phyloP scores from a whole-genome alignment of 30 jellyfish, hydroid and myxozoan genomes.

The Aurelia sp. region DNA sequence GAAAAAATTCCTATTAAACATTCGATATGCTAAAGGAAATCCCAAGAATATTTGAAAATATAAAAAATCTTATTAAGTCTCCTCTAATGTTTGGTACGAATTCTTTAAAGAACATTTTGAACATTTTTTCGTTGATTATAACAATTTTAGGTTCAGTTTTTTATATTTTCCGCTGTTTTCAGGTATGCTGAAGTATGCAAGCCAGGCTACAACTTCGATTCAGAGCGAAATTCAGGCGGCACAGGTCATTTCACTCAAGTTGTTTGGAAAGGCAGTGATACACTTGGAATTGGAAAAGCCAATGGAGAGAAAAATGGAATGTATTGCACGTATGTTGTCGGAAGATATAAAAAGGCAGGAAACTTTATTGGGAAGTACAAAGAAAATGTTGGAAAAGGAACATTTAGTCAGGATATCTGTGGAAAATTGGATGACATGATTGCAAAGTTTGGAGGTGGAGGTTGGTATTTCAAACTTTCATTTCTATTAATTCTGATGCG shows the following conservation, averaged over 20 bases:
- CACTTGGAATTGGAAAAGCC: slow-evolving; percentile 95
- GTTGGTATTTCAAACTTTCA: too few species aligned
- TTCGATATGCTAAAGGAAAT: too few species aligned
- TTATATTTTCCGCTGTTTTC: background rate
- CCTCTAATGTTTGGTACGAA: too few species aligned
- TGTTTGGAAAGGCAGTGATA: slow-evolving; percentile 91
- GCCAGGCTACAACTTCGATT: slow-evolving; percentile 75
- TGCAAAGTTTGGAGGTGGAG: slow-evolving; percentile 45
- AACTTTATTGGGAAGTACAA: slow-evolving; percentile 75
- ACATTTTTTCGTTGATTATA: too few species aligned
- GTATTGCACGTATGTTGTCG: slow-evolving; percentile 94
- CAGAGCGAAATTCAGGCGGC: too few species aligned
- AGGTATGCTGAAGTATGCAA: slow-evolving; percentile 87
- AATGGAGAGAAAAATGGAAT: slow-evolving; percentile 68
- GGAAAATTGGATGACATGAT: slow-evolving; percentile 62
- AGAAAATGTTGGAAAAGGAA: slow-evolving; percentile 89
- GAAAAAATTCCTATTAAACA: too few species aligned
- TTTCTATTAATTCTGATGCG: too few species aligned
- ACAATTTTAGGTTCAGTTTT: too few species aligned
- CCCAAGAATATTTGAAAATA: too few species aligned
- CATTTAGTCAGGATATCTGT: slow-evolving; percentile 54
- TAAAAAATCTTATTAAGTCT: too few species aligned
- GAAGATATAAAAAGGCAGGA: slow-evolving; percentile 88
- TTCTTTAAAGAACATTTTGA: too few species aligned
- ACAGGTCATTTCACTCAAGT: slow-evolving; percentile 94